These are phyloP conservation scores for Epiblema foenella DNA, from an alignment of 2,888 invertebrate genomes.

Conservation along the genomic window DNA sequence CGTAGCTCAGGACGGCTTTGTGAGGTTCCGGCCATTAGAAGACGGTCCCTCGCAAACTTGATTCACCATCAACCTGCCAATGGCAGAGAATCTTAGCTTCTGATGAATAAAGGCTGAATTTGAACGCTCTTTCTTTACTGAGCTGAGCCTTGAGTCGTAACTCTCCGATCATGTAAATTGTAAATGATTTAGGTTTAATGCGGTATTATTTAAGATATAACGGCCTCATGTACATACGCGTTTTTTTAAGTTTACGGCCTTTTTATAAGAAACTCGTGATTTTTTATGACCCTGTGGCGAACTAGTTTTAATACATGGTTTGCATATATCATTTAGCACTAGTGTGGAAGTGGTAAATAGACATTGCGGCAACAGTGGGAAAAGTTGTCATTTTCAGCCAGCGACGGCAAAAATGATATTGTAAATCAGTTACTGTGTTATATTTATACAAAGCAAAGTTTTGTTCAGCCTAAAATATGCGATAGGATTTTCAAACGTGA, in stretches of 20 bases:
- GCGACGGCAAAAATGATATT: conserved; percentile 5
- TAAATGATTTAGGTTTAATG: conserved; percentile 72
- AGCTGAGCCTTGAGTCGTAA: conserved; percentile 41
- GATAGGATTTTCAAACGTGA: conserved; percentile 16
- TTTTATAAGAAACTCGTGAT: conserved; percentile 53
- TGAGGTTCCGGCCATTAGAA: conserved; percentile 91
- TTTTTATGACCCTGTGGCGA: conserved; percentile 50
- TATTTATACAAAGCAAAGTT: conserved; percentile 23
- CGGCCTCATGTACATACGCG: conserved; percentile 80
- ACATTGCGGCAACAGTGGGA: neutral
- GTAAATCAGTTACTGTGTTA: conserved; percentile 12
- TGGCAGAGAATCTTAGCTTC: conserved; percentile 75
- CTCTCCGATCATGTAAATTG: conserved; percentile 66
- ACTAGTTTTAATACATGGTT: conserved; percentile 50
- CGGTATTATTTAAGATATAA: conserved; percentile 60
- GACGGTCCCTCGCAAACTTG: conserved; percentile 80
- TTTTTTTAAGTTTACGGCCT: conserved; percentile 62
- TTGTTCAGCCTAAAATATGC: neutral
- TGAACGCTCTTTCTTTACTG: conserved; percentile 46
- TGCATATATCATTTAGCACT: conserved; percentile 9
- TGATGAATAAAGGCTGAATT: conserved; percentile 56
- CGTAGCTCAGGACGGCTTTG: conserved; percentile 95
- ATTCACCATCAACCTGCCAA: conserved; percentile 75
- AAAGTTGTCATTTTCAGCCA: conserved; percentile 5
- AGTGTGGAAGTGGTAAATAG: conserved; percentile 1